Base-by-base conservation (phyloP, 2,888 invertebrate species). In the Tolmerus cingulatus region DNA sequence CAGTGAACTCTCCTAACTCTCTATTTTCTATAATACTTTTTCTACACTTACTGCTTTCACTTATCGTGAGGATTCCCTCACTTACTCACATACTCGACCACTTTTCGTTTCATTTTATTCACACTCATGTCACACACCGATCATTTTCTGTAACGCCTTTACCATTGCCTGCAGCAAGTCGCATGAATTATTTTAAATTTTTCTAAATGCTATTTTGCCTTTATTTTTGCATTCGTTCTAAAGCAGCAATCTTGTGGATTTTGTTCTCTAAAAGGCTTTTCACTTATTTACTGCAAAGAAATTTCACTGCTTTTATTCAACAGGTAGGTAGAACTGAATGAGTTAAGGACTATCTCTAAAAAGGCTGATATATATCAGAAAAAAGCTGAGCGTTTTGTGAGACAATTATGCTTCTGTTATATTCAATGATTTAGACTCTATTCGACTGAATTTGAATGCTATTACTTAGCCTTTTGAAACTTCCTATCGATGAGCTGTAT, bases 201-300 rank as follows among this genome's bases (percentile, higher is more conserved):
- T 90, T 19, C 43, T 57, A 81, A 81, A 81, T 90, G 90, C 91
- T 90, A 89, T 90, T 91, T 91, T 89, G 89, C 66, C 66, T 66
- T 57, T 86, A 57, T 87, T 85, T 88, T 87, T 88, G 82, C 84
- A 27, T 81, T 74, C 19, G 66, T 66, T 37, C 43, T 12, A 66
- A 82, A 82, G 55, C 82, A 66, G 40, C 57, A 57, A 23, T 82
- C 57, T 82, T 82, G 82, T 82, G 82, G 82, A 57, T 46, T 46
- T 34, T 57, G 19, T 12, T 19, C 23, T 66, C 1, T 23, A 23
- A 12, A 9, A 27, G 27, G 27, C 27, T 66, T 66, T 66, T 27
- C 66, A 66, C 66, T 66, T 66, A 51, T 19, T 23, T 19, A 27
- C 66, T 66, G 27, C 27, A 23, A 66, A 66, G 19, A 66, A 66